Base-by-base conservation (phyloP, 2,888 invertebrate species). In the Nomada fabriciana region DNA sequence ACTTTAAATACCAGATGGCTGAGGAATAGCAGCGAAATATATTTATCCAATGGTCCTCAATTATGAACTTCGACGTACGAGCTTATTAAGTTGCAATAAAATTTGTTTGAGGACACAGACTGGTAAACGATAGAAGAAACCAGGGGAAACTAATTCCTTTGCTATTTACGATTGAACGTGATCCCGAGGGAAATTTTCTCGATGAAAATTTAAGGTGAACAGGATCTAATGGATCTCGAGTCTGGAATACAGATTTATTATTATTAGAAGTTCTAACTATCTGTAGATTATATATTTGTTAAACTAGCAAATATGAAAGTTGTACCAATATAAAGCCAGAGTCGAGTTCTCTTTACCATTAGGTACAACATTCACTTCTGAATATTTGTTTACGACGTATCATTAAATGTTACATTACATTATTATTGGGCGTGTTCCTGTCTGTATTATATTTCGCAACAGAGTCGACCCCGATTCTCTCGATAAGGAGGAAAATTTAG, bases 1-100 rank as follows among this genome's bases (percentile, higher is more conserved):
- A 80, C 69, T 83, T 83, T 67, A 80, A 80, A 73, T 80, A 74
- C 52, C 76, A 59, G 70, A 76, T 67, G 73, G 76, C 25, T 43
- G 42, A n/a, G n/a, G 15, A 25, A 25, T 61, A 76, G 60, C 65
- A 69, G 13, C 60, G 69, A 70, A 73, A 80, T 59, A 80, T 74
- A 80, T 76, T 82, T 82, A 82, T 64, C 63, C 47, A 42, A 42
- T 20, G 43, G 60, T 25, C 59, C 20, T 42, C 64, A 47, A 79
- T 79, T 75, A 75, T 53, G 63, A 75, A 82, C 63, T 72, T 79
- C 1, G 65, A 68, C 72, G 53, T 63, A 29, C 55, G 50, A 5
- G 18, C 65, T 70, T 80, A 76, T 76, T 69, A 79, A 69, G 53
- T 72, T 72, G 52, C 64, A 47, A 71, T 79, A 52, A 67, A 75